These are phyloP conservation scores for Phrixothrix hirtus DNA, from an alignment of 2,888 invertebrate species.

Conservation along the genomic window DNA sequence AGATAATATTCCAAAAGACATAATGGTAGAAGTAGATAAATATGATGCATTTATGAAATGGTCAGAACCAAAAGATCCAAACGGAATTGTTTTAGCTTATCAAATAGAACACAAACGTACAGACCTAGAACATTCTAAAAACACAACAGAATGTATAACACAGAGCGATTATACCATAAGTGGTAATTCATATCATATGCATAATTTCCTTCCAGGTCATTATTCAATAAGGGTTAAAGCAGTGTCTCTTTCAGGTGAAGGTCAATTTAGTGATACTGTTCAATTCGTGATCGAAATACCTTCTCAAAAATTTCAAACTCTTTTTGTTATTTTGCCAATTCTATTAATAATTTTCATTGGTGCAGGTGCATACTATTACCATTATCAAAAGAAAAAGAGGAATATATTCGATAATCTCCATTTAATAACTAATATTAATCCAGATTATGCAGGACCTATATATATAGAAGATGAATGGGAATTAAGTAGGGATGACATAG, in stretches of 20 bases:
- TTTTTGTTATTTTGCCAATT: constrained; percentile 31
- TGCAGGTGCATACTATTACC: constrained; percentile 38
- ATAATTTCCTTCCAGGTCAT: constrained; percentile 59
- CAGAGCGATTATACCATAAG: constrained; percentile 42
- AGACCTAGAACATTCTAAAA: constrained; percentile 50
- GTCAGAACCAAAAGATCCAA: constrained; percentile 65
- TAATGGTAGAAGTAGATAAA: constrained; percentile 34
- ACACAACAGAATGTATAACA: constrained; percentile 58
- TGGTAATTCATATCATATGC: constrained; percentile 43
- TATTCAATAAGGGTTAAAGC: constrained; percentile 64
- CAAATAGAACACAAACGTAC: constrained; percentile 59
- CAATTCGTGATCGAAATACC: constrained; percentile 36
- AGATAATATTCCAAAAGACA: constrained; percentile 51
- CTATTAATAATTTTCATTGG: constrained; percentile 34
- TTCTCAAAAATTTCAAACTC: neutral
- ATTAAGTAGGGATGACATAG: constrained; percentile 63
- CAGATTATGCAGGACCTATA: constrained; percentile 62
- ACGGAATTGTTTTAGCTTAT: constrained; percentile 68
- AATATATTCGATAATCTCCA: constrained; percentile 50
- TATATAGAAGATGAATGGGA: constrained; percentile 77
- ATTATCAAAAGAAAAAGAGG: constrained; percentile 46
- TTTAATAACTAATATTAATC: constrained; percentile 65
- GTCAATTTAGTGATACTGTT: constrained; percentile 47
- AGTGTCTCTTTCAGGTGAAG: constrained; percentile 63
- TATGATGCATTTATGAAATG: constrained; percentile 55